Evolutionary conservation across 2,797 vertebrate genomes (phyloP).

Genomic region (Ispidina lecontei): DNA sequence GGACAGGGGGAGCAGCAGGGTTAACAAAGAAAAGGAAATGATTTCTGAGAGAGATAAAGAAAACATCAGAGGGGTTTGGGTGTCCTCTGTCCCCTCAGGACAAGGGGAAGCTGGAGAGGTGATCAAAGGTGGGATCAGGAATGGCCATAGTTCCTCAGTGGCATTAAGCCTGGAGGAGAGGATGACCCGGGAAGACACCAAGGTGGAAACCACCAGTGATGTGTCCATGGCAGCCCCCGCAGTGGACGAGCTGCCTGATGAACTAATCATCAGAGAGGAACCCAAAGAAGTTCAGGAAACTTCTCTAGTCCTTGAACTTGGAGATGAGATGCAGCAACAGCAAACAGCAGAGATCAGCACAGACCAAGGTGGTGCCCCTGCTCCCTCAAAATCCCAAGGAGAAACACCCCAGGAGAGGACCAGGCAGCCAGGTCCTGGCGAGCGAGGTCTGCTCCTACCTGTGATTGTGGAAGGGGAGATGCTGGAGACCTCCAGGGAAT

Average conservation of each 20-base stretch:
- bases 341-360: neutral
- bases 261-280: slow-evolving; percentile 18
- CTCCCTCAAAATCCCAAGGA: neutral
- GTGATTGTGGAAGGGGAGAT: slow-evolving; percentile 31
- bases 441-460: neutral
- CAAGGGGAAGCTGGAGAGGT: neutral
- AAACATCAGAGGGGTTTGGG: neutral
- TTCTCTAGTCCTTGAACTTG: slow-evolving; percentile 3
- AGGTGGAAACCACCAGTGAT: neutral
- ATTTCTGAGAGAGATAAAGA: neutral
- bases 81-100: neutral
- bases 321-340: slow-evolving; percentile 29
- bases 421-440: neutral
- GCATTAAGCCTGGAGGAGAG: neutral
- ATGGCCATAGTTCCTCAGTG: neutral
- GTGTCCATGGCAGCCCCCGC: neutral
- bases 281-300: neutral
- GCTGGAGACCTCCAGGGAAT: slow-evolving; percentile 43
- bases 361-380: neutral
- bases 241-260: neutral
- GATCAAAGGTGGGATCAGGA: neutral
- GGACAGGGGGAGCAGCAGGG: neutral
- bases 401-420: slow-evolving; percentile 20
- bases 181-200: neutral
- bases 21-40: neutral